Percentiles rank a stretch among this genome's conserved stretches.
Conservation (phyloP, 2,113 vertebrate genomes). For the Cephalopterus ornatus region DNA sequence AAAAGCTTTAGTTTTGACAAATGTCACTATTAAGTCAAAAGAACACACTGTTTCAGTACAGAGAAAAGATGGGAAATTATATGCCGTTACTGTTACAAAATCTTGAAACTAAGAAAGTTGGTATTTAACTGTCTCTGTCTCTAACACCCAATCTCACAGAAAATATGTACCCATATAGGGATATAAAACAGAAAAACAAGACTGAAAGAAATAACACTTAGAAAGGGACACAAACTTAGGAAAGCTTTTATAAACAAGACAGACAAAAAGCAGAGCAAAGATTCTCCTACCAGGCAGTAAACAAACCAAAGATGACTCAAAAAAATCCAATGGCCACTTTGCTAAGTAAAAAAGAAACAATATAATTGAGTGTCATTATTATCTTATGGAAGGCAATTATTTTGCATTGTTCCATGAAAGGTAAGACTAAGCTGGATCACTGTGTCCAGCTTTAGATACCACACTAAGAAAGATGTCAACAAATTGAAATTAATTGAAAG, state of each 20-base stretch:
- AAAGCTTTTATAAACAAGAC: neutral
- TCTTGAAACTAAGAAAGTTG: neutral
- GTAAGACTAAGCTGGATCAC: neutral
- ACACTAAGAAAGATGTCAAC: neutral
- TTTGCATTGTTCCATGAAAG: neutral
- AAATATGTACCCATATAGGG: neutral
- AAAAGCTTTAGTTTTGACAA: constrained; percentile 10
- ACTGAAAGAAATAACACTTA: neutral
- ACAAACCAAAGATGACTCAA: neutral
- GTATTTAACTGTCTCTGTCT: neutral
- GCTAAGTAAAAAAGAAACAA: neutral
- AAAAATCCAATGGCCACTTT: neutral
- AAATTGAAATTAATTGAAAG: neutral
- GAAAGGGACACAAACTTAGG: neutral
- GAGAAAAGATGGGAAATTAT: neutral
- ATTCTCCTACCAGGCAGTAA: neutral
- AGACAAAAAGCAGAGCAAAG: neutral
- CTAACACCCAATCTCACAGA: neutral
- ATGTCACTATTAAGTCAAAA: neutral
- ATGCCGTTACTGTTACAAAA: neutral
- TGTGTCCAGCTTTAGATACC: neutral
- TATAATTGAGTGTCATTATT: neutral
- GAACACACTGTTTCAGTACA: neutral
- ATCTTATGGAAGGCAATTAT: neutral
- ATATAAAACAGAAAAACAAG: neutral